Evolutionary conservation across 2,113 vertebrate genomes (phyloP).

Genomic region (Odobenus rosmarus): DNA sequence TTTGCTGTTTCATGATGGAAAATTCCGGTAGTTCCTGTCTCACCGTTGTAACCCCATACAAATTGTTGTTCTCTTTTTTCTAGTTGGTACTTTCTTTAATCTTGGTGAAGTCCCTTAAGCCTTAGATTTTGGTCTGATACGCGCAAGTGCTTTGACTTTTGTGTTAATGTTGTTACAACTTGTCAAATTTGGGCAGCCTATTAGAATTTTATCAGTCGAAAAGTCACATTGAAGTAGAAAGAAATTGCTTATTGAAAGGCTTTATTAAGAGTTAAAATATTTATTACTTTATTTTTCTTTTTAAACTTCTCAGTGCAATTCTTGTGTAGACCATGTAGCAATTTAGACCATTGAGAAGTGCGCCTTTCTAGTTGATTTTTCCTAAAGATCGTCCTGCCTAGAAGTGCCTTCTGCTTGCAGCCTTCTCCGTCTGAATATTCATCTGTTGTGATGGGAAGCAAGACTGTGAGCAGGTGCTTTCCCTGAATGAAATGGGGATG

Average conservation of each 20-base stretch:
- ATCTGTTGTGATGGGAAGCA: not conserved
- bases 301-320: not conserved
- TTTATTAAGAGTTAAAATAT: not conserved
- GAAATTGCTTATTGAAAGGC: not conserved
- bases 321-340: not conserved
- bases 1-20: not conserved
- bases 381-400: not conserved
- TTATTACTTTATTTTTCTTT: not conserved
- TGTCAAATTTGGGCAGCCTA: not conserved
- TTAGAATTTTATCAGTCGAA: constrained; percentile 23
- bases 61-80: not conserved
- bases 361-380: not conserved
- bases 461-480: not conserved
- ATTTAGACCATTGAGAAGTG: not conserved
- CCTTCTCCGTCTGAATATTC: not conserved
- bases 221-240: not conserved
- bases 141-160: constrained; percentile 42
- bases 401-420: not conserved
- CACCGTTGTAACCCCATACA: not conserved
- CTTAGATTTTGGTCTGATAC: constrained; percentile 5
- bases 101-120: constrained; percentile 40
- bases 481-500: not conserved
- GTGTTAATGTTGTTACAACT: not conserved
- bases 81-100: constrained; percentile 8
- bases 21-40: not conserved